These are phyloP conservation scores for Phanerotoma sp. DNA, from an alignment of 2,888 invertebrate genomes.

Conservation along the genomic window DNA sequence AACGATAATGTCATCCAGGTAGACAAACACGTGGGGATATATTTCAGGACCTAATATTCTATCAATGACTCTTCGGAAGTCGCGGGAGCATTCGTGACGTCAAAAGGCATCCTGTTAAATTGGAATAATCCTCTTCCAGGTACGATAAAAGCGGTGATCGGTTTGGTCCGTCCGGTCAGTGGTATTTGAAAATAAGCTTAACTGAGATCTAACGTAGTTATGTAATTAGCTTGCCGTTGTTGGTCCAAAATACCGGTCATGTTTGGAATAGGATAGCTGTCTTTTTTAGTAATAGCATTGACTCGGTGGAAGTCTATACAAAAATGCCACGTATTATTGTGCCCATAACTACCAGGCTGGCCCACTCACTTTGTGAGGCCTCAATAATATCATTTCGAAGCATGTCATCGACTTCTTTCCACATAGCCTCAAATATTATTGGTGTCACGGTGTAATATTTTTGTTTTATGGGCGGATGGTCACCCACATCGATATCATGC, in stretches of 20 bases:
- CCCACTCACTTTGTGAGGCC: slow-evolving; percentile 30
- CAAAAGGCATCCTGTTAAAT: slow-evolving; percentile 34
- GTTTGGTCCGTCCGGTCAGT: neutral
- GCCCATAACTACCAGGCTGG: slow-evolving; percentile 38
- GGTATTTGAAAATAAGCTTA: slow-evolving; percentile 3
- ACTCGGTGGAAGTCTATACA: slow-evolving; percentile 36
- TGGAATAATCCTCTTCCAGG: slow-evolving; percentile 40
- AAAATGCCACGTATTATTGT: slow-evolving; percentile 37
- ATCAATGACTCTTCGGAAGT: slow-evolving; percentile 9
- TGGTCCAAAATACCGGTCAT: neutral
- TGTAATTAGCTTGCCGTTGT: neutral
- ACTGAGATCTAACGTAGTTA: neutral
- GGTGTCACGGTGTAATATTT: too few species aligned
- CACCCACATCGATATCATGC: too few species aligned
- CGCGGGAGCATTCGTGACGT: slow-evolving; percentile 1
- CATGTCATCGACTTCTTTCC: slow-evolving; percentile 32
- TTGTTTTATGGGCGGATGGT: too few species aligned
- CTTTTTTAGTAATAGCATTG: slow-evolving; percentile 36
- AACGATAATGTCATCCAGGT: slow-evolving; percentile 33
- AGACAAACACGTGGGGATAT: slow-evolving; percentile 3
- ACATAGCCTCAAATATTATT: too few species aligned
- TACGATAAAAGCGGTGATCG: slow-evolving; percentile 33
- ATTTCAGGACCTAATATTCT: slow-evolving; percentile 1
- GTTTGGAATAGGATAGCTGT: neutral
- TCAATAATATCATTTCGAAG: slow-evolving; percentile 38